These are phyloP conservation scores for Clepsis dumicolana DNA, from an alignment of 2,888 invertebrate species.

Conservation along the genomic window DNA sequence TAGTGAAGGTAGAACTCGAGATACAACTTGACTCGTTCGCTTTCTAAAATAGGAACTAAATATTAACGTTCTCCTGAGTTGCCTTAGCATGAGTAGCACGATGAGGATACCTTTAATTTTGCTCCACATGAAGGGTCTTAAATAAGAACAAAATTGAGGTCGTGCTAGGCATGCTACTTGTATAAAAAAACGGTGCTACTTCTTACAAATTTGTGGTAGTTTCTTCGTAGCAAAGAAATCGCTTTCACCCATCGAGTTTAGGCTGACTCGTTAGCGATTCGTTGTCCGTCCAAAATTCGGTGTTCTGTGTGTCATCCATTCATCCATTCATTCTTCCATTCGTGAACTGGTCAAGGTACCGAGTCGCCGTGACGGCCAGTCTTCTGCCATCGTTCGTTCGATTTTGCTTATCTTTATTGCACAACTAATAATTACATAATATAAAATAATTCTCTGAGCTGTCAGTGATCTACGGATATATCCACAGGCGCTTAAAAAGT, in stretches of 20 bases:
- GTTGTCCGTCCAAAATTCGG: conserved; percentile 15
- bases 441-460: background rate
- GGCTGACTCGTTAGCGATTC: conserved; percentile 2
- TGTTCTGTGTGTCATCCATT: background rate
- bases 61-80: background rate
- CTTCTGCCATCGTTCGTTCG: no score
- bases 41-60: background rate
- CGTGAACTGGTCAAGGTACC: background rate
- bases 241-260: background rate
- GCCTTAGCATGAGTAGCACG: background rate
- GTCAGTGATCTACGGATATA: background rate
- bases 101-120: background rate
- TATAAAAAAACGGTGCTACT: conserved; percentile 5
- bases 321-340: conserved; percentile 3
- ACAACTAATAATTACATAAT: no score
- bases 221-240: background rate
- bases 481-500: background rate
- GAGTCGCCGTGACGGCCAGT: background rate
- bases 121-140: background rate
- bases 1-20: conserved; percentile 1
- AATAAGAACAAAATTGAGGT: background rate
- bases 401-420: no score
- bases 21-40: background rate
- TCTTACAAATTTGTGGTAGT: background rate
- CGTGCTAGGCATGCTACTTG: background rate